Base-by-base conservation (phyloP, 92 coral and sea anemone species). In the Virgularia gustaviana region DNA sequence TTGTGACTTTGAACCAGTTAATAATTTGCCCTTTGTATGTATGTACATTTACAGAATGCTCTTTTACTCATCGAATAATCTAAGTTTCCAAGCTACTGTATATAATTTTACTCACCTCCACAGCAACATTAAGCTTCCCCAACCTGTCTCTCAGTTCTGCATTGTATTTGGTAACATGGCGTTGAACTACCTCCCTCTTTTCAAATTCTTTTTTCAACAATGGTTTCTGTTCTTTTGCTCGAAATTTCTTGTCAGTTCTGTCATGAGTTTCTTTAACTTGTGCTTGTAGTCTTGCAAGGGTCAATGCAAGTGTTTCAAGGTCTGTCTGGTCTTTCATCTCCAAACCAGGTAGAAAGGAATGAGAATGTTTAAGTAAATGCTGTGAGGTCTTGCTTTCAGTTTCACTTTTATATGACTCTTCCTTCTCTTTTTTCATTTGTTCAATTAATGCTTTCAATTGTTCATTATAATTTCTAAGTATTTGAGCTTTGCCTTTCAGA, bases 91-190 rank as follows among this genome's bases (percentile, higher is more conserved):
- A 6, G 23, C 56, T 27, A 49, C 56, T 8, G 1, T 22, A n/a
- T n/a, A n/a, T n/a, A 60, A 31, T 52, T 31, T 16, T 8, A 18
- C 88, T 51, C 75, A 89, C 98, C 98, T 89, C 96, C 52, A 92
- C 87, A 28, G 90, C 96, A 52, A 83, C 83, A 56, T 85, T 92
- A n/a, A 92, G 70, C 34, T 78, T 84, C 49, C 86, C 98, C 65
- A 91, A 85, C 25, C 85, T 83, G 28, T 59, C 86, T 60, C 83
- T 88, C 35, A 83, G 61, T 56, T 85, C 82, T 25, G 63, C 83
- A 25, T 87, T 85, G 42, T 60, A 35, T 11, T 71, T 72, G 25
- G 66, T 30, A 31, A 87, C 81, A 65, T 78, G 58, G 27, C 63
- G 35, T 71, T 85, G 73, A 0, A 70, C 60, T 25, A 54, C 82